A percentile compares a stretch with the other conserved stretches of the same genome.
Conservation (phyloP, 1,140 invertebrate species). For the Diorhabda elongata region DNA sequence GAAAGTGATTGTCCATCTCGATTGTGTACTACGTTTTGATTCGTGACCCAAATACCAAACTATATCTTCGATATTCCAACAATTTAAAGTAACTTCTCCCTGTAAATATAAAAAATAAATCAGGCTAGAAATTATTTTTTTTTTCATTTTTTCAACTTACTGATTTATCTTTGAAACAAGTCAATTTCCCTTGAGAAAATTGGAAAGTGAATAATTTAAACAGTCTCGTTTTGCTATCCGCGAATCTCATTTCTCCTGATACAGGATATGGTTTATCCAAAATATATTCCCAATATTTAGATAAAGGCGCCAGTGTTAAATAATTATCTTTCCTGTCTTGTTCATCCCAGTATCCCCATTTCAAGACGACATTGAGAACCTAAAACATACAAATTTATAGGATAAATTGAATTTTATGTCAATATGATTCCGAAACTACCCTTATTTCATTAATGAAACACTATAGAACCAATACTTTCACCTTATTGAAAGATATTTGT, state of each 20-base stretch:
- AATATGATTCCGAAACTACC: too few species aligned
- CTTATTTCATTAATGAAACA: too few species aligned
- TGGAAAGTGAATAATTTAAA: conserved; percentile 76
- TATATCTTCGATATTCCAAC: conserved; percentile 75
- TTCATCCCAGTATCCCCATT: conserved; percentile 83
- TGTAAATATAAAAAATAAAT: conserved; percentile 41
- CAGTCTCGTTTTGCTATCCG: conserved; percentile 68
- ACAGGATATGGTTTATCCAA: conserved; percentile 53
- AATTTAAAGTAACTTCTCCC: conserved; percentile 60
- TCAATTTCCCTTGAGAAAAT: conserved; percentile 72
- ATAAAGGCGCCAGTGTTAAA: conserved; percentile 61
- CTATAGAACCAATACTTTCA: too few species aligned
- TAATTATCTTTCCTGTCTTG: conserved; percentile 76
- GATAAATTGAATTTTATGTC: too few species aligned
- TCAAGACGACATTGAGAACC: conserved; percentile 63
- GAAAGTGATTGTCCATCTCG: conserved; percentile 74
- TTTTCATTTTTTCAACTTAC: conserved; percentile 46
- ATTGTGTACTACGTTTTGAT: conserved; percentile 71
- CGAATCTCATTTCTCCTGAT: conserved; percentile 70
- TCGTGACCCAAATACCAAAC: conserved; percentile 80
- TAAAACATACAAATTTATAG: conserved; percentile 42
- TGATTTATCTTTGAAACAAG: conserved; percentile 74
- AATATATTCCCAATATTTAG: conserved; percentile 50
- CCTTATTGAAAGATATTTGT: too few species aligned
- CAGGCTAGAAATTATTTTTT: too few species aligned